Percentiles rank a stretch among this genome's conserved stretches.
Evolutionary conservation across 2,113 vertebrate genomes (phyloP).

Genomic region (Cromileptes altivelis): DNA sequence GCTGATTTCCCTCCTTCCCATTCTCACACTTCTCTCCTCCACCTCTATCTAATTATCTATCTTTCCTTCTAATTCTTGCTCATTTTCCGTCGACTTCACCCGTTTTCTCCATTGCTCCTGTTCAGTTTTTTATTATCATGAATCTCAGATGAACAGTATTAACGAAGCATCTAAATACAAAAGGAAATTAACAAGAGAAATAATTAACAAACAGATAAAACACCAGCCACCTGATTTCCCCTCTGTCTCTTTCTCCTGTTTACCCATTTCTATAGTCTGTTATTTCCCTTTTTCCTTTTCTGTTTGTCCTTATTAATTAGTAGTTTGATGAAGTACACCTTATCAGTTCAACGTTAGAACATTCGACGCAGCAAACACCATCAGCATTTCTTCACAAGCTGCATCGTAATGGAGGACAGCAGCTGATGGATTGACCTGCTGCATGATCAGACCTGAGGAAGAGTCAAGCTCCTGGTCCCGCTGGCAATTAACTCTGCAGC

Average conservation of each 20-base stretch:
- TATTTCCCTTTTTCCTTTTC: constrained; percentile 10
- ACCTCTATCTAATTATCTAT: constrained; percentile 7
- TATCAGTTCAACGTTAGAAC: background rate
- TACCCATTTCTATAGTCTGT: constrained; percentile 45
- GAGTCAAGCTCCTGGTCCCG: constrained; percentile 10
- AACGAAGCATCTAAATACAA: constrained; percentile 61
- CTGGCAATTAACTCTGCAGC: constrained; percentile 45
- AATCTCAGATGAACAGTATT: constrained; percentile 71
- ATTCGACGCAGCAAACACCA: background rate
- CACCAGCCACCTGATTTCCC: constrained; percentile 71
- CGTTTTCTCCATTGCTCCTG: constrained; percentile 19
- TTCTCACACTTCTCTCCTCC: constrained; percentile 1
- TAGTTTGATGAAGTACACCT: background rate
- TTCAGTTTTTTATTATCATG: constrained; percentile 58
- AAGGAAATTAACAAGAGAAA: constrained; percentile 66
- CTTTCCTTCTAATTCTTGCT: constrained; percentile 10
- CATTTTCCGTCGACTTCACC: constrained; percentile 11
- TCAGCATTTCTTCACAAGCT: background rate
- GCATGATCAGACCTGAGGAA: constrained; percentile 7
- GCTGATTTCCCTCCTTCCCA: constrained; percentile 10
- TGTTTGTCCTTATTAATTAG: background rate
- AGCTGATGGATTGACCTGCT: background rate
- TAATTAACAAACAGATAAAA: constrained; percentile 76
- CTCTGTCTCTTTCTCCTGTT: constrained; percentile 63
- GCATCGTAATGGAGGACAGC: background rate